phyloP scores from a whole-genome alignment of 2,797 vertebrate species.

The Girardinus metallicus region DNA sequence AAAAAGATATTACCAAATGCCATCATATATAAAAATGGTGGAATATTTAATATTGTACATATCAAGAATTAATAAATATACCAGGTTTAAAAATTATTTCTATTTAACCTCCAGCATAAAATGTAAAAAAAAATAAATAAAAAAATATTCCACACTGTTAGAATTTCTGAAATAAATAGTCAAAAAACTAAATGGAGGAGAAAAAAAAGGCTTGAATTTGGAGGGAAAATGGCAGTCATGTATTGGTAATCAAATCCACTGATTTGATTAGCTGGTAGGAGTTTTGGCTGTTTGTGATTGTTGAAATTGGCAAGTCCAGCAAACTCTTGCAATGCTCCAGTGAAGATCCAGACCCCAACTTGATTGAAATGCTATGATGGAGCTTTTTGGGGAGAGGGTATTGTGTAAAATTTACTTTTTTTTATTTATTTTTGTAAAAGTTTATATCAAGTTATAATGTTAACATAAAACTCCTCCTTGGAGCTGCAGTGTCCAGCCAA shows the following conservation, averaged over 20 bases:
- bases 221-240: neutral
- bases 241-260: neutral
- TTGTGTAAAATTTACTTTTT: too few species aligned
- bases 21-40: neutral
- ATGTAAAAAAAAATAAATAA: neutral
- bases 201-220: neutral
- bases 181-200: too few species aligned
- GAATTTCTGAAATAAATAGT: neutral
- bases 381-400: neutral
- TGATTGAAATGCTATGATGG: neutral
- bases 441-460: too few species aligned
- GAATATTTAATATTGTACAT: neutral
- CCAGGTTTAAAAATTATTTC: neutral
- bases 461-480: too few species aligned
- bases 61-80: neutral
- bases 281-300: neutral
- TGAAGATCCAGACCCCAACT: neutral
- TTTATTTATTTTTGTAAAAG: too few species aligned
- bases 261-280: neutral
- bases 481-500: too few species aligned
- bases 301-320: neutral
- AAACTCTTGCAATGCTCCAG: neutral
- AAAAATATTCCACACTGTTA: neutral
- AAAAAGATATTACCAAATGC: neutral
- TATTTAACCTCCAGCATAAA: neutral